phyloP scores from a whole-genome alignment of 2,888 invertebrate genomes.

The Microctonus aethiopoides region DNA sequence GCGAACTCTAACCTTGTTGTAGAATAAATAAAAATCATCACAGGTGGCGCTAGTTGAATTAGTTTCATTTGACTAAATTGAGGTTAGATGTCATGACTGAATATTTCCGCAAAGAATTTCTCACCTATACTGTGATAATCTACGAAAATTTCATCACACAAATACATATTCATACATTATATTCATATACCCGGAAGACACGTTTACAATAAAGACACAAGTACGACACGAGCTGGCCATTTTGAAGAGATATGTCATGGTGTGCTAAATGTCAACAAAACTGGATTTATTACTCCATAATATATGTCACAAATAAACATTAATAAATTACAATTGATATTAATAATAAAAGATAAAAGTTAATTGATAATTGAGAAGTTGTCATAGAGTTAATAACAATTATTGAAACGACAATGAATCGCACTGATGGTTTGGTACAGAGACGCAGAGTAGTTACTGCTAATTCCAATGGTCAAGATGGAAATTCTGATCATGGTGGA shows the following conservation, averaged over 20 bases:
- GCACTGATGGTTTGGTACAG: constrained; percentile 91
- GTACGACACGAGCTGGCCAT: constrained; percentile 51
- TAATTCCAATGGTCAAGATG: constrained; percentile 74
- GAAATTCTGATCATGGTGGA: constrained; percentile 69
- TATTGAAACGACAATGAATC: constrained; percentile 75
- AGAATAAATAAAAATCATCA: too few species aligned
- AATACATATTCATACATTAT: too few species aligned
- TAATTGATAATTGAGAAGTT: neutral
- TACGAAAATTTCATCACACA: too few species aligned
- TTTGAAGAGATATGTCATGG: constrained; percentile 59
- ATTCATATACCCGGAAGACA: neutral
- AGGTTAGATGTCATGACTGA: too few species aligned
- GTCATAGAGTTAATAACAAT: neutral
- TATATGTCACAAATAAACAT: constrained; percentile 41
- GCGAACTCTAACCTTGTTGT: too few species aligned
- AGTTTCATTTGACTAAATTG: too few species aligned
- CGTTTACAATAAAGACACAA: constrained; percentile 18
- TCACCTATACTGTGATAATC: too few species aligned
- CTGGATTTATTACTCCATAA: constrained; percentile 49
- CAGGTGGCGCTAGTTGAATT: too few species aligned
- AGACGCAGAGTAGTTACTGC: constrained; percentile 80
- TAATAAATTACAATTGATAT: neutral
- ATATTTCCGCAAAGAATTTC: too few species aligned
- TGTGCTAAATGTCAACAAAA: constrained; percentile 57
- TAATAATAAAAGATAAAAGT: neutral